Conservation (phyloP, 2,888 invertebrate species). For the Keiferia lycopersicella region DNA sequence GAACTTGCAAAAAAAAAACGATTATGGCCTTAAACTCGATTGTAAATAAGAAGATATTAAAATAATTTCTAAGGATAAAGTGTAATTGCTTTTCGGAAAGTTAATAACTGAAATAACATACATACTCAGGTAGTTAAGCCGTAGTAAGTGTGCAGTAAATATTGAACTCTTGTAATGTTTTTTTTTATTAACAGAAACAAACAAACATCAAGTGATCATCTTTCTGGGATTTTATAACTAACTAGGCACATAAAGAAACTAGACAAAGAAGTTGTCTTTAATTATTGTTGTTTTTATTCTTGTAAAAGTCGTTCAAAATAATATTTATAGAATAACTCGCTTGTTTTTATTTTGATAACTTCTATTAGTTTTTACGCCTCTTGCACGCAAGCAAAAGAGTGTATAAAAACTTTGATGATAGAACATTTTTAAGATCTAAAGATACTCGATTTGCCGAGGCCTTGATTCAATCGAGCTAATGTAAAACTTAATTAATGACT, state of each 20-base stretch:
- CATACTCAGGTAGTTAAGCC: background rate
- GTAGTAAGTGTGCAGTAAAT: background rate
- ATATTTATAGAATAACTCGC: too few relatives aligned
- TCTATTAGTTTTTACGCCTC: background rate
- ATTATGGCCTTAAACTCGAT: background rate
- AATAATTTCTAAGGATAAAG: background rate
- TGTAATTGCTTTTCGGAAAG: background rate
- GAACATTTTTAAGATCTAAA: constrained; percentile 11
- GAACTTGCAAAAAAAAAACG: background rate
- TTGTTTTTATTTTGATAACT: background rate
- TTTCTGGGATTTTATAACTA: background rate
- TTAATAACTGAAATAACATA: background rate
- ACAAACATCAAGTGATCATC: too few relatives aligned
- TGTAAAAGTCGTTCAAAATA: background rate
- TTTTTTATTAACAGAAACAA: too few relatives aligned
- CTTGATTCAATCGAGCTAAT: constrained; percentile 20
- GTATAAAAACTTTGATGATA: constrained; percentile 18
- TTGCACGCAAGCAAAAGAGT: background rate
- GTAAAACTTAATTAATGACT: constrained; percentile 25
- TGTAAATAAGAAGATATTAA: background rate
- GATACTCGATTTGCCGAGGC: constrained; percentile 3
- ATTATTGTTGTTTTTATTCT: background rate
- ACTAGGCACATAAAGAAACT: background rate
- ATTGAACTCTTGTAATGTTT: background rate
- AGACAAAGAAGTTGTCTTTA: background rate